Evolutionary conservation across 2,113 vertebrate species (phyloP), one percentile per base, ranked within the genome.

Genomic region (Myotis brandtii): DNA sequence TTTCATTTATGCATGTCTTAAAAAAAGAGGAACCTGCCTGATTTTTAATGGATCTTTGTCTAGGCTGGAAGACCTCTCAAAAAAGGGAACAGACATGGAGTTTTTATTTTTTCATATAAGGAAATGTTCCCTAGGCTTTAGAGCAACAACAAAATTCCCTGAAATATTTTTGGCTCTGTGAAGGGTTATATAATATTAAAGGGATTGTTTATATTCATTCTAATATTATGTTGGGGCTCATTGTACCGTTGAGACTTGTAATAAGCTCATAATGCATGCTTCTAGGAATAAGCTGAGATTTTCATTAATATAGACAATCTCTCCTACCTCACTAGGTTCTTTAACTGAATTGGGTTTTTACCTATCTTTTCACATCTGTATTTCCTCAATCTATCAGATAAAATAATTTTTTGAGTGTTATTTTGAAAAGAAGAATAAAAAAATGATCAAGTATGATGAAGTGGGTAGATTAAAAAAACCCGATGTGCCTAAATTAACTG

Each of bases 91-190:
- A 52, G 23, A 89, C 5, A 20, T 6, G 27, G 64, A 11, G 73
- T 93, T 93, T 83, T 94, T 90, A 75, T 62, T 93, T 95, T 94
- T 84, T 50, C 66, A n/a, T 92, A 54, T 84, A 95, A 87, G 66
- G 86, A 90, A 91, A 91, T 88, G 86, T 93, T 80, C 72, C 21
- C 43, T 70, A 85, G 64, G 46, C 66, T 84, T 91, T 52, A 88
- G 70, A 86, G 76, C 46, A 94, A 90, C 25, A 94, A 54, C 25
- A 93, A 85, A 94, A 70, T 30, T 94, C 34, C 32, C 32, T 56
- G 43, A 17, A 89, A 82, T 89, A 76, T 76, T 95, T 86, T 91
- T 95, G 72, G 50, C 37, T 91, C 93, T 81, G 32, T 80, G 87
- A 89, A 76, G 59, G 27, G 18, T 93, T 95, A 86, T 76, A 30